Percentiles rank a stretch among this genome's conserved stretches.
Conservation (phyloP, 2,113 vertebrate species). For the Pipra filicauda region DNA sequence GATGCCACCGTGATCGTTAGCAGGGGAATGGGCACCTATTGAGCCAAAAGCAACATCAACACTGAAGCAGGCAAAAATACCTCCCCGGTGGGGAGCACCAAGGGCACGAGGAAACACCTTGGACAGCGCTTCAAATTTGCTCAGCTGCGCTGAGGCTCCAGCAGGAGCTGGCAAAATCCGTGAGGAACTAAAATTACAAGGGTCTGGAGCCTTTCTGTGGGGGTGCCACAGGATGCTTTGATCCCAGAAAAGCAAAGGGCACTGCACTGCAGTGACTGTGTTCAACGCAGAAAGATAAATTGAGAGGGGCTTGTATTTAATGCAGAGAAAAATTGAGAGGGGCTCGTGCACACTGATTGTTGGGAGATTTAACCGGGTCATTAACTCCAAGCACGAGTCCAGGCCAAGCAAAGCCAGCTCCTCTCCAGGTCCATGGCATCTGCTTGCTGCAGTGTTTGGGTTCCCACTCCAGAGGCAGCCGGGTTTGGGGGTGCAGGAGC, state of each 20-base stretch:
- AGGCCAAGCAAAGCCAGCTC: not conserved
- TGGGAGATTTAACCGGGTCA: not conserved
- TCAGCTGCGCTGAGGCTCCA: not conserved
- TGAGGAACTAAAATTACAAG: not conserved
- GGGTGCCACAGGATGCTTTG: not conserved
- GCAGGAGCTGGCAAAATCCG: not conserved
- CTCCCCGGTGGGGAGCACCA: not conserved
- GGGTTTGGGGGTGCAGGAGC: not conserved
- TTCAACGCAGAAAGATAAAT: not conserved
- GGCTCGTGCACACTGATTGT: not conserved
- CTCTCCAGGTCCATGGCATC: not conserved
- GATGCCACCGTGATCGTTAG: conserved; percentile 10
- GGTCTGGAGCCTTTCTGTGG: not conserved
- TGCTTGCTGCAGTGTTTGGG: conserved; percentile 68
- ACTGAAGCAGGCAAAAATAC: conserved; percentile 51
- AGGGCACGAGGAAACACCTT: not conserved
- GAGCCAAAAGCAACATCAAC: conserved; percentile 25
- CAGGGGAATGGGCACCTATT: not conserved
- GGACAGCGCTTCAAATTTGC: not conserved
- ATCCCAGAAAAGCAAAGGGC: not conserved
- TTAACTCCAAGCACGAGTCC: not conserved
- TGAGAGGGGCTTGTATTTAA: not conserved
- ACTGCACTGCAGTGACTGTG: accelerated
- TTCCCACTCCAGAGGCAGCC: not conserved
- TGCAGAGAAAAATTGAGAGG: not conserved